Percentiles rank a stretch among this genome's conserved stretches.
Evolutionary conservation across 2,113 vertebrate genomes (phyloP).

Genomic region (Vombatus ursinus): DNA sequence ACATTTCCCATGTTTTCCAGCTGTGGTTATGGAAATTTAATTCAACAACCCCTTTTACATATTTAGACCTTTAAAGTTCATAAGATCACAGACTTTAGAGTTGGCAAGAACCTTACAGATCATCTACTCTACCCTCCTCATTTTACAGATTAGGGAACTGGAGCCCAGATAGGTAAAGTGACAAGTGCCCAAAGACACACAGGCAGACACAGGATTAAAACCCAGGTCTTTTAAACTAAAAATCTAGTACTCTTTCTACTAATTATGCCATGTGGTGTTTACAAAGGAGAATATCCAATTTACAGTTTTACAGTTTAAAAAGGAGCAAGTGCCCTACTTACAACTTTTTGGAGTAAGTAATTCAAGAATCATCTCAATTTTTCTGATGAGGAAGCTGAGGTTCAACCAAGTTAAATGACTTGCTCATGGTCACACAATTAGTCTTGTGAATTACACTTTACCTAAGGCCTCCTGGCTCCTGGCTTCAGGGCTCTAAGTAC

Average conservation of each 20-base stretch:
- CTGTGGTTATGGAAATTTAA: not conserved
- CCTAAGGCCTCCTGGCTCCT: not conserved
- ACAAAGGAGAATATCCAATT: not conserved
- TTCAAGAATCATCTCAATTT: not conserved
- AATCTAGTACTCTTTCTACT: not conserved
- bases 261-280: not conserved
- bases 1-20: not conserved
- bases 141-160: not conserved
- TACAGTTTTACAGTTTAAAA: not conserved
- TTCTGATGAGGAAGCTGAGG: not conserved
- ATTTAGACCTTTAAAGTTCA: not conserved
- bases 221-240: not conserved
- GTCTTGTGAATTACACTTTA: not conserved
- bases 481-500: not conserved
- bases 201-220: not conserved
- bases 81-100: not conserved
- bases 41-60: not conserved
- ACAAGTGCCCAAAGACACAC: not conserved
- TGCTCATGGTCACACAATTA: not conserved
- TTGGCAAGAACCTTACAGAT: not conserved
- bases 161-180: not conserved
- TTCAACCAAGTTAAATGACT: not conserved
- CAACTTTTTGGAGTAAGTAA: not conserved
- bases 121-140: not conserved
- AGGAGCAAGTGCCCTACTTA: not conserved